Conservation (phyloP, 2,797 vertebrate species). For the Aeoliscus strigatus region DNA sequence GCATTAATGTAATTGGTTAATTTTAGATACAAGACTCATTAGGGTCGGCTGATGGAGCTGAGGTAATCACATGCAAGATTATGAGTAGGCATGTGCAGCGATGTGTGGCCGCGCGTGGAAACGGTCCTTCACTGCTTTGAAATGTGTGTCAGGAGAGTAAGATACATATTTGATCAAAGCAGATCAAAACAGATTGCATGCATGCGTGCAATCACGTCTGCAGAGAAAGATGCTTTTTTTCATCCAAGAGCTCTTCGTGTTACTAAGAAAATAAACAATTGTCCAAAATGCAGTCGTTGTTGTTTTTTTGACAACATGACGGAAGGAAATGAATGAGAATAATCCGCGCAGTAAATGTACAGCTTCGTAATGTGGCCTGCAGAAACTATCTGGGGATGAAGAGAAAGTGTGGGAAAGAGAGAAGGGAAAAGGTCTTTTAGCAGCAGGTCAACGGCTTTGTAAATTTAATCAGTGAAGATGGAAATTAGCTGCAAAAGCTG, state of each 20-base stretch:
- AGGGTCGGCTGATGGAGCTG: constrained; percentile 11
- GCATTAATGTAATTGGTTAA: constrained; percentile 21
- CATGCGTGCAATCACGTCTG: constrained; percentile 5
- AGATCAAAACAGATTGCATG: constrained; percentile 29
- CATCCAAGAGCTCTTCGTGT: constrained; percentile 1
- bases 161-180: constrained; percentile 58
- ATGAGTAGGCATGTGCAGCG: constrained; percentile 45
- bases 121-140: constrained; percentile 31
- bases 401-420: constrained; percentile 9
- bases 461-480: constrained; percentile 18
- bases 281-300: constrained; percentile 4
- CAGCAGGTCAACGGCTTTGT: constrained; percentile 7
- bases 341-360: constrained; percentile 26
- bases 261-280: constrained; percentile 11
- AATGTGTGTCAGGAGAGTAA: constrained; percentile 55
- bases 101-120: constrained; percentile 15
- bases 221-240: constrained; percentile 5
- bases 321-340: constrained; percentile 28
- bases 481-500: constrained; percentile 3
- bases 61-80: constrained; percentile 39
- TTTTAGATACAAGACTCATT: constrained; percentile 31
- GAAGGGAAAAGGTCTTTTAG: constrained; percentile 12
- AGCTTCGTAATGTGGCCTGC: constrained; percentile 28
- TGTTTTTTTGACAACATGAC: constrained; percentile 22
- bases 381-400: neutral